phyloP scores from a whole-genome alignment of 2,113 vertebrate species.

The Dasyprocta punctata region DNA sequence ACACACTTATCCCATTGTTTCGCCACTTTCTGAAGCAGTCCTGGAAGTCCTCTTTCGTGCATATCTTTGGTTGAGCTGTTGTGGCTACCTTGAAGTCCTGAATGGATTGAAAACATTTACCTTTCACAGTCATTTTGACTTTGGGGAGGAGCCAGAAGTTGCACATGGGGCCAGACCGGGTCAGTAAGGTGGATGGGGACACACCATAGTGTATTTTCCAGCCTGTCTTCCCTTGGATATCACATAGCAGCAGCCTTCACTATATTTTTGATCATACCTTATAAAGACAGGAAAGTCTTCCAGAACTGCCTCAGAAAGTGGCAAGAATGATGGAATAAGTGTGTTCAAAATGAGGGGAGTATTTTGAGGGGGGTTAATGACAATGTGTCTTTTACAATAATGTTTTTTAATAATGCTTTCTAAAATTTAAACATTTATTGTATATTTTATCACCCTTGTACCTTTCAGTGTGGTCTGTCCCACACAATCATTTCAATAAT shows the following conservation, averaged over 20 bases:
- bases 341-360: background rate
- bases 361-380: background rate
- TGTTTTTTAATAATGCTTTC: too few relatives aligned
- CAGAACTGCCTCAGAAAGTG: background rate
- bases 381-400: background rate
- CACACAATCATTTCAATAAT: background rate
- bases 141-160: background rate
- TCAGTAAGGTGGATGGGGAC: background rate
- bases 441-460: background rate
- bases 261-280: background rate
- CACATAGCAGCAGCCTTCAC: background rate
- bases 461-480: background rate
- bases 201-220: background rate
- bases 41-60: background rate
- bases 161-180: too few relatives aligned
- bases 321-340: background rate
- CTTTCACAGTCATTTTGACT: background rate
- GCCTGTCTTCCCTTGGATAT: background rate
- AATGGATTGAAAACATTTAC: background rate
- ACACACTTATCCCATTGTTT: background rate
- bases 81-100: background rate
- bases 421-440: background rate
- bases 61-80: background rate
- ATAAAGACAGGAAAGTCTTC: background rate
- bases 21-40: background rate